Conservation (phyloP, 2,797 vertebrate species). For the Gymnopithys bicolor region DNA sequence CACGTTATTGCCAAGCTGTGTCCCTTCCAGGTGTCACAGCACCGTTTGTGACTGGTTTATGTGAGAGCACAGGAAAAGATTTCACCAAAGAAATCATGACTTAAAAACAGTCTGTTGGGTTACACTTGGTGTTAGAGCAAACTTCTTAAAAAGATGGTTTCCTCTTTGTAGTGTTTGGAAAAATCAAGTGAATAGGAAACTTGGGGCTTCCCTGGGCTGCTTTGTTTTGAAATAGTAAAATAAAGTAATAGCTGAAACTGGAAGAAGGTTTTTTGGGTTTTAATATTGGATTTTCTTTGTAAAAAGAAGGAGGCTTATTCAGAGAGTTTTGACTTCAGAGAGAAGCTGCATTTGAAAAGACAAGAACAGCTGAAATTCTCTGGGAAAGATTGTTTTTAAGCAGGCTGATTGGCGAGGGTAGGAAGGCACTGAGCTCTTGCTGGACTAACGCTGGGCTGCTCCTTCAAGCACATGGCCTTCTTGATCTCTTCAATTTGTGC, state of each 20-base stretch:
- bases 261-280: not conserved
- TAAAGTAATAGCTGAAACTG: not conserved
- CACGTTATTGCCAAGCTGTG: not conserved
- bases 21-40: not conserved
- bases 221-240: not conserved
- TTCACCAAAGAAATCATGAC: not conserved
- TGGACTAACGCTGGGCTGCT: not conserved
- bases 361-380: not conserved
- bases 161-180: not conserved
- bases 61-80: not conserved
- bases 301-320: not conserved
- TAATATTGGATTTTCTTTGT: not conserved
- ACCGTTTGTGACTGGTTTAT: not conserved
- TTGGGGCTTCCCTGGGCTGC: not conserved
- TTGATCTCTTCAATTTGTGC: slow-evolving; percentile 26
- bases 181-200: not conserved
- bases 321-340: not conserved
- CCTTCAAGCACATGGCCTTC: slow-evolving; percentile 1
- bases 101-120: not conserved
- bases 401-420: not conserved
- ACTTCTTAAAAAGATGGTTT: not conserved
- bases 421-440: not conserved
- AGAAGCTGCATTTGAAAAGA: not conserved
- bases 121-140: not conserved
- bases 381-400: not conserved